Conservation (phyloP, 2,113 vertebrate genomes). For the Butastur rufipennis region DNA sequence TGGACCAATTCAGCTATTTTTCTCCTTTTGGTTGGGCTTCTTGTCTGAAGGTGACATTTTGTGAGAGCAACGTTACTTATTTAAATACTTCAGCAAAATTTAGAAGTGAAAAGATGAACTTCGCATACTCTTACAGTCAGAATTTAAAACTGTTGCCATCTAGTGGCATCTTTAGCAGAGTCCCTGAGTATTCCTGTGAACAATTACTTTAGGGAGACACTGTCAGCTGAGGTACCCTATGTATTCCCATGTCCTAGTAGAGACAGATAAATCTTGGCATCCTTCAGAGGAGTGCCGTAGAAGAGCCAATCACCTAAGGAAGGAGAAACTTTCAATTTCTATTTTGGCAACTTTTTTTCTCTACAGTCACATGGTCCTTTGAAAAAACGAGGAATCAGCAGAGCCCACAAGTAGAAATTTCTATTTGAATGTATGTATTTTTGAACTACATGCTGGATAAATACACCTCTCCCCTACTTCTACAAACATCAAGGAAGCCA, state of each 20-base stretch:
- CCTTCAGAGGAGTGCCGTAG: neutral
- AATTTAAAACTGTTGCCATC: neutral
- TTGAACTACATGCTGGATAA: neutral
- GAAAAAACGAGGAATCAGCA: neutral
- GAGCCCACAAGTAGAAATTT: neutral
- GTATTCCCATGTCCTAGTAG: neutral
- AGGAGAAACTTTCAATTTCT: neutral
- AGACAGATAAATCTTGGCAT: neutral
- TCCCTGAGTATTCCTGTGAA: neutral
- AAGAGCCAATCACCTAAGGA: neutral
- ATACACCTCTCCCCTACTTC: neutral
- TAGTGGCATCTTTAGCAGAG: neutral
- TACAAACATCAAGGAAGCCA: neutral
- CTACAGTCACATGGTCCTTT: accelerated
- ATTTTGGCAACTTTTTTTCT: neutral
- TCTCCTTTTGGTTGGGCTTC: neutral
- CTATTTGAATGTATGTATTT: neutral
- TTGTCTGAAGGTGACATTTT: neutral
- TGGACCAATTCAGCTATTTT: neutral
- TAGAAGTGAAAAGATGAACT: neutral
- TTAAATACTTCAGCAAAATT: neutral
- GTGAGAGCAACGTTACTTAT: neutral
- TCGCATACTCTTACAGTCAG: neutral
- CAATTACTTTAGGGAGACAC: neutral
- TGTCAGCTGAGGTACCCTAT: neutral